These are phyloP conservation scores for Rhodeus uyekii DNA, from an alignment of 2,797 vertebrate genomes.

Conservation along the genomic window DNA sequence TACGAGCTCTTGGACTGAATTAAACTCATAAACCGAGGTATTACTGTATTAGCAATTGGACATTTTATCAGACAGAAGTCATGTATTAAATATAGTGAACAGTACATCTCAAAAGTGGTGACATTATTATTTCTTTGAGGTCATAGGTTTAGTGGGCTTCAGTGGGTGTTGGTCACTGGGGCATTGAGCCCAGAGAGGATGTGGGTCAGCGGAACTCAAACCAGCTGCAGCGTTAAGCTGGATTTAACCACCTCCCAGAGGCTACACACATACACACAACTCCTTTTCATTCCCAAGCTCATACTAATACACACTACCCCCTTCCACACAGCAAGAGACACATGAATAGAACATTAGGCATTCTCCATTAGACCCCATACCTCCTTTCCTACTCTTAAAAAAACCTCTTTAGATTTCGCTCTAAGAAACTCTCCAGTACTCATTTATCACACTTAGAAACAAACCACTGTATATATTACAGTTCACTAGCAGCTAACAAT, in stretches of 20 bases:
- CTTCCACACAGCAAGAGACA: constrained; percentile 17
- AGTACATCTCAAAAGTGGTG: not conserved
- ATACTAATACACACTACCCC: not conserved
- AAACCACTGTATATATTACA: not conserved
- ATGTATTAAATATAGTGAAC: not conserved
- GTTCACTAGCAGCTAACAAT: not conserved
- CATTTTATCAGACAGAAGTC: not conserved
- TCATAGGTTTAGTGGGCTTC: constrained; percentile 26
- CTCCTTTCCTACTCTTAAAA: constrained; percentile 1
- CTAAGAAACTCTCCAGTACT: not conserved
- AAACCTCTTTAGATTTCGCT: constrained; percentile 5
- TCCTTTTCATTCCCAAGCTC: constrained; percentile 13
- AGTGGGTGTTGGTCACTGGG: constrained; percentile 31
- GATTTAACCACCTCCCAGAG: constrained; percentile 47
- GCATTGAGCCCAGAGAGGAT: constrained; percentile 44
- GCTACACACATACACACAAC: constrained; percentile 11
- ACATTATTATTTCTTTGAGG: not conserved
- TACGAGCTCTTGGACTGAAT: no score
- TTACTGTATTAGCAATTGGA: not conserved
- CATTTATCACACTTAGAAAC: not conserved
- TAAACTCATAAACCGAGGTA: no score
- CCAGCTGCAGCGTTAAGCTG: constrained; percentile 53
- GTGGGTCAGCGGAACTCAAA: constrained; percentile 55
- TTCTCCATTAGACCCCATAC: not conserved
- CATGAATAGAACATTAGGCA: constrained; percentile 14